phyloP scores from a whole-genome alignment of 2,113 vertebrate species.

The Micronycteris hirsuta region DNA sequence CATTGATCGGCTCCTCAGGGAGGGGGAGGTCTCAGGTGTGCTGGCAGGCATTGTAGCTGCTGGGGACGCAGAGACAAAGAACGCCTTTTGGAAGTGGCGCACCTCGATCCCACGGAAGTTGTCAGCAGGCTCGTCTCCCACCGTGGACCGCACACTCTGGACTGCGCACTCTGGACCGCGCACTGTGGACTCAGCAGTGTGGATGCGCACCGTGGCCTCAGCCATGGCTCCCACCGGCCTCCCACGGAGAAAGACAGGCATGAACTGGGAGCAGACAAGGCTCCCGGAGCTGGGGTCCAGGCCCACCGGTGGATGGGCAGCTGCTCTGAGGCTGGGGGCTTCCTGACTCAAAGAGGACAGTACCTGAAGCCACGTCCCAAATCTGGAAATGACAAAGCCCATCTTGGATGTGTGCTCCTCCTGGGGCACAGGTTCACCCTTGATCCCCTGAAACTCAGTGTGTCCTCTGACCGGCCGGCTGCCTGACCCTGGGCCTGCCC shows the following conservation, averaged over 20 bases:
- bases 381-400: conserved; percentile 90
- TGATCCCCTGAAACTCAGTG: background rate
- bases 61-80: conserved; percentile 90
- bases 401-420: conserved; percentile 97
- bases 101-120: conserved; percentile 98
- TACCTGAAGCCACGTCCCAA: conserved; percentile 96
- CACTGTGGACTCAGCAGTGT: conserved; percentile 91
- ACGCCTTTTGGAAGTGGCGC: conserved; percentile 90
- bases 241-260: conserved; percentile 92
- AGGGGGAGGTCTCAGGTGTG: conserved; percentile 96
- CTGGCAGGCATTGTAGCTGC: conserved; percentile 97
- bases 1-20: conserved; percentile 94
- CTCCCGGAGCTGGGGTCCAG: conserved; percentile 92
- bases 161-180: no score
- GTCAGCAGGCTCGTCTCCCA: conserved; percentile 95
- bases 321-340: conserved; percentile 89
- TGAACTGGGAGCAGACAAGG: conserved; percentile 97
- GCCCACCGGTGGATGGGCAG: conserved; percentile 85
- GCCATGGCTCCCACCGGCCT: conserved; percentile 94
- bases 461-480: background rate
- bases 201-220: conserved; percentile 89
- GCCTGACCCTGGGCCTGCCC: background rate
- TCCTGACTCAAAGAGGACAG: conserved; percentile 96
- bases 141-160: conserved; percentile 82
- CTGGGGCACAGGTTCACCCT: conserved; percentile 89